Evolutionary conservation across 2,797 vertebrate species (phyloP).

Genomic region (Heterohyrax brucei): DNA sequence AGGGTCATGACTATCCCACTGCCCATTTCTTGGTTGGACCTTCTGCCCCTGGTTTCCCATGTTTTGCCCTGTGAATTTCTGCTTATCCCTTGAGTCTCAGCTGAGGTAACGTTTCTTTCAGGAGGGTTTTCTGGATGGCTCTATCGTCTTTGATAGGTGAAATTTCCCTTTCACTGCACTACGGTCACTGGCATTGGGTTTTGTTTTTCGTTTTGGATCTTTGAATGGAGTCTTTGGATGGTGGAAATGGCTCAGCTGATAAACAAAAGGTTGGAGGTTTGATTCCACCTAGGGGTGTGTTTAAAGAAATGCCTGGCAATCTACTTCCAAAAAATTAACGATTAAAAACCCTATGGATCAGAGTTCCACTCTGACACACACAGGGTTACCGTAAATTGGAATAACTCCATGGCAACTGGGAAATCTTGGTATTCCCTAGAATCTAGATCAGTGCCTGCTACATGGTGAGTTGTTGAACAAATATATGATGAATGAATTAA

Average conservation of each 20-base stretch:
- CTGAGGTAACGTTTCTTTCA: not conserved
- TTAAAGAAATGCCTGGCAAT: not conserved
- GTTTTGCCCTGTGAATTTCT: not conserved
- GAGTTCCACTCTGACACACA: not conserved
- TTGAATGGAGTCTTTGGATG: not conserved
- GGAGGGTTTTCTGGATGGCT: conserved; percentile 32
- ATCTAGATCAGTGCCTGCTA: not conserved
- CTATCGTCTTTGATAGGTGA: not conserved
- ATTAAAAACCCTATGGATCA: not conserved
- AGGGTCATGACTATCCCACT: conserved; percentile 19
- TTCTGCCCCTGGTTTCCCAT: not conserved
- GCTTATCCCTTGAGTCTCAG: not conserved
- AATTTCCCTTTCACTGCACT: conserved; percentile 1
- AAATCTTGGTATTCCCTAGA: not conserved
- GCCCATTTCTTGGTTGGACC: not conserved
- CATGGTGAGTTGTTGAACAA: conserved; percentile 7
- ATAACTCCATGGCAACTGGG: not conserved
- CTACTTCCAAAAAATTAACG: not conserved
- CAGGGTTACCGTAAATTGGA: not conserved
- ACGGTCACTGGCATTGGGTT: too few species aligned
- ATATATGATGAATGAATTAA: conserved; percentile 32
- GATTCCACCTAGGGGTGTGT: not conserved
- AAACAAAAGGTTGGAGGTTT: not conserved
- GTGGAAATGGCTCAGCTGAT: not conserved
- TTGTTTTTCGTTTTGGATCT: not conserved